A percentile compares a stretch with the other conserved stretches of the same genome.
Evolutionary conservation across 2,113 vertebrate species (phyloP).

Genomic region (Lipophrys pholis): DNA sequence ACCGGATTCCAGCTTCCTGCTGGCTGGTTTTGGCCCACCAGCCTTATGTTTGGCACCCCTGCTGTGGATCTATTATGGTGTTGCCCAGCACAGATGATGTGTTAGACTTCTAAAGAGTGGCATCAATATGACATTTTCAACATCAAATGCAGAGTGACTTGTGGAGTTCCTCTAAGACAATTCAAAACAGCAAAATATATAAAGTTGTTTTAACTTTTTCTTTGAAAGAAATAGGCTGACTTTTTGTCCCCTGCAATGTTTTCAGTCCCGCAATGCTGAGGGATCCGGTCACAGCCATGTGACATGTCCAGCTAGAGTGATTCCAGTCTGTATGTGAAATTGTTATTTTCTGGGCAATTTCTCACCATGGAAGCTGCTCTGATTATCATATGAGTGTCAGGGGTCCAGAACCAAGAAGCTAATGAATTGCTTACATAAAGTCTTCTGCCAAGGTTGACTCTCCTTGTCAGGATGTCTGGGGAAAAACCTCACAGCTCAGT

Average conservation of each 20-base stretch:
- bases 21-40: too few relatives aligned
- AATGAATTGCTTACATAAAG: slow-evolving; percentile 67
- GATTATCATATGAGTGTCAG: slow-evolving; percentile 38
- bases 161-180: too few relatives aligned
- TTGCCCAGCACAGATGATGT: too few relatives aligned
- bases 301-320: slow-evolving; percentile 32
- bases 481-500: slow-evolving; percentile 49
- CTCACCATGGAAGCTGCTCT: slow-evolving; percentile 39
- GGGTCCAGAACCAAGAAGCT: slow-evolving; percentile 34
- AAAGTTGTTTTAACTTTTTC: slow-evolving; percentile 18
- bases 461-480: slow-evolving; percentile 37
- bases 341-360: slow-evolving; percentile 60
- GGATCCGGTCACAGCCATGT: slow-evolving; percentile 42
- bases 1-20: too few relatives aligned
- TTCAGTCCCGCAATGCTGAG: slow-evolving; percentile 12
- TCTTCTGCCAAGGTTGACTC: slow-evolving; percentile 56
- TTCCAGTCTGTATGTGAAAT: slow-evolving; percentile 51
- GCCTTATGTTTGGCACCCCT: too few relatives aligned
- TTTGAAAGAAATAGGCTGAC: slow-evolving; percentile 18
- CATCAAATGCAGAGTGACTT: too few relatives aligned
- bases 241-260: slow-evolving; percentile 12
- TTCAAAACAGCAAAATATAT: neutral
- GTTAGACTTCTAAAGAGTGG: too few relatives aligned
- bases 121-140: too few relatives aligned
- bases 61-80: too few relatives aligned